Evolutionary conservation across 2,113 vertebrate genomes (phyloP), one percentile per base, ranked within the genome.

Genomic region (Neodon shergylaensis): DNA sequence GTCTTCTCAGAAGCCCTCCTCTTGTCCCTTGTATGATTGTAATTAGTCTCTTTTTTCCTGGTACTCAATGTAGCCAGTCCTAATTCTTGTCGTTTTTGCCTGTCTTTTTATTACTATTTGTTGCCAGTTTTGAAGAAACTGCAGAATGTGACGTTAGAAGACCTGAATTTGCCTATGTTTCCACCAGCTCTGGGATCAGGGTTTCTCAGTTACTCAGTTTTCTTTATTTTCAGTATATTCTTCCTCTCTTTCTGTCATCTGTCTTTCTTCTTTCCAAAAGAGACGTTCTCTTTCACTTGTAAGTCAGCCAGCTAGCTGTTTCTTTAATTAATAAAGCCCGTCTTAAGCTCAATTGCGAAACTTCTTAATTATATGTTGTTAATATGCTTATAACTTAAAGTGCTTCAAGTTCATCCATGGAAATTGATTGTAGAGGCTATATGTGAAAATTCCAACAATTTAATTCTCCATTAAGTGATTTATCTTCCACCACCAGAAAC

Each of bases 381-480:
- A 82, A 95, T 91, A 76, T 89, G 44, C 95, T 92, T 96, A 47
- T 39, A 94, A 81, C 7, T 65, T 88, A 87, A 39, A 94, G 3
- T 81, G 39, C 85, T 86, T 93, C 93, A 22, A 83, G 31, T 66
- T 83, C 84, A 33, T 58, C 24, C 22, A 44, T 85, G 52, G 21
- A 22, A 72, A n/a, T 65, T 92, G 66, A 94, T 90, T 91, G 52
- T 93, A 11, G n/a, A 66, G 39, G 14, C 39, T 72, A 5, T 39
- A 85, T 79, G 5, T 63, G 89, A 86, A 94, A 52, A 72, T 83
- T 63, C 28, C n/a, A 49, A 77, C 49, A 63, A n/a, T n/a, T 88
- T 70, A 88, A 58, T 85, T 91, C 49, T 96, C 5, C 1, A 44
- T 44, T 81, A n/a, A 39, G 61, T 96, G 92, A 54, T 39, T 82